phyloP scores from a whole-genome alignment of 2,888 invertebrate species.

The Mythimna vitellina region DNA sequence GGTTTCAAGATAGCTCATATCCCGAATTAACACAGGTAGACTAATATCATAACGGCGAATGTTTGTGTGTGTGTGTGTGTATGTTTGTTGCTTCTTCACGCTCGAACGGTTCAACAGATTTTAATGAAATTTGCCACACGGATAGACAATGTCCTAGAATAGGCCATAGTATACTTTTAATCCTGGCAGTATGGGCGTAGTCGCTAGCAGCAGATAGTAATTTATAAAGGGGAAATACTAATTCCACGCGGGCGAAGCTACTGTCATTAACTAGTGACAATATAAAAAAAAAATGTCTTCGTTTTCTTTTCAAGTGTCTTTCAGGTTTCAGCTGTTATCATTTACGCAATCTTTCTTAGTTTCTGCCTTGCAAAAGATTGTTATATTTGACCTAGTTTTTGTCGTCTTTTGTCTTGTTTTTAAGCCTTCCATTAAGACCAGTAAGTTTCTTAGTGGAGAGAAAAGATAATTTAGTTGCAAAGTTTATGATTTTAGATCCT shows the following conservation, averaged over 20 bases:
- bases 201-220: background rate
- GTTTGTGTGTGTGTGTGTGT: no score
- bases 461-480: slow-evolving; percentile 10
- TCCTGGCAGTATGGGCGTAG: no score
- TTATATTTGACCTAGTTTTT: slow-evolving; percentile 35
- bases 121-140: no score
- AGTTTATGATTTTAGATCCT: slow-evolving; percentile 13
- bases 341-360: slow-evolving; percentile 29
- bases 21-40: no score
- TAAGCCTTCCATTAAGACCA: slow-evolving; percentile 17
- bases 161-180: no score
- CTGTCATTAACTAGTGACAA: background rate
- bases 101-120: no score
- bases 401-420: slow-evolving; percentile 31
- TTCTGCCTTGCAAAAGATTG: slow-evolving; percentile 27
- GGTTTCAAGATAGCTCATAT: no score
- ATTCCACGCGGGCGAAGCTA: background rate
- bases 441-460: slow-evolving; percentile 5
- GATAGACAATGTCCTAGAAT: no score
- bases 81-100: no score
- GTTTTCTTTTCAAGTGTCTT: slow-evolving; percentile 22
- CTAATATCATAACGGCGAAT: no score
- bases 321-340: slow-evolving; percentile 6
- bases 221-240: background rate
- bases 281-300: slow-evolving; percentile 24